phyloP scores from a whole-genome alignment of 2,888 invertebrate species.

The Hyposoter dolosus region DNA sequence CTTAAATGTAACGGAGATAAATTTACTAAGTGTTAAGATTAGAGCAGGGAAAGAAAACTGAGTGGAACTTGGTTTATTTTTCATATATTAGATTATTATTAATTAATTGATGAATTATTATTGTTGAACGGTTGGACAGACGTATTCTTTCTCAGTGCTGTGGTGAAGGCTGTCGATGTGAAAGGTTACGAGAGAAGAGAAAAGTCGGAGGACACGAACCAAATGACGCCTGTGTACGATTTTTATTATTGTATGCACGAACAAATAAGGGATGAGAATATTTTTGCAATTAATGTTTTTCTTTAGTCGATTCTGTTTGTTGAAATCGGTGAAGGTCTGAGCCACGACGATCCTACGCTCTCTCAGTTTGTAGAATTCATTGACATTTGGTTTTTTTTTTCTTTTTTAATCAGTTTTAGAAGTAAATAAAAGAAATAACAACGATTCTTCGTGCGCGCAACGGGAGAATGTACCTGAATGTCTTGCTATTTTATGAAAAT shows the following conservation, averaged over 20 bases:
- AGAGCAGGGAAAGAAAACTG: slow-evolving; percentile 54
- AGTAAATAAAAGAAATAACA: slow-evolving; percentile 49
- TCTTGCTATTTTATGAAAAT: slow-evolving; percentile 69
- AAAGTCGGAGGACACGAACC: slow-evolving; percentile 62
- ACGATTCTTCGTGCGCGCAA: slow-evolving; percentile 71
- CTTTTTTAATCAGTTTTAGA: slow-evolving; percentile 7
- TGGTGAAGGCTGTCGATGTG: slow-evolving; percentile 82
- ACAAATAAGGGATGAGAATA: slow-evolving; percentile 44
- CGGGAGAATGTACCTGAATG: slow-evolving; percentile 78
- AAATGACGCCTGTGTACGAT: slow-evolving; percentile 52
- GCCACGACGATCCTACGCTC: slow-evolving; percentile 62
- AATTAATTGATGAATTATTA: slow-evolving; percentile 73
- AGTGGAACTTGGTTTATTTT: slow-evolving; percentile 78
- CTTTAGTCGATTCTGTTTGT: slow-evolving; percentile 3
- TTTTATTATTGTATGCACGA: slow-evolving; percentile 63
- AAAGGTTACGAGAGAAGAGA: slow-evolving; percentile 72
- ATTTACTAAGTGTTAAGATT: slow-evolving; percentile 82
- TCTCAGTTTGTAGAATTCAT: neutral
- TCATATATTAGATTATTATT: slow-evolving; percentile 83
- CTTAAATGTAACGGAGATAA: slow-evolving; percentile 81
- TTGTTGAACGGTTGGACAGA: slow-evolving; percentile 82
- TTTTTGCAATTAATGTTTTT: slow-evolving; percentile 11
- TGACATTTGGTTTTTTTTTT: slow-evolving; percentile 3
- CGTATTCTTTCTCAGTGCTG: slow-evolving; percentile 83
- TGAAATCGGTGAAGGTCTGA: slow-evolving; percentile 11